Conservation (phyloP, 2,888 invertebrate species). For the Lampropteryx suffumata region DNA sequence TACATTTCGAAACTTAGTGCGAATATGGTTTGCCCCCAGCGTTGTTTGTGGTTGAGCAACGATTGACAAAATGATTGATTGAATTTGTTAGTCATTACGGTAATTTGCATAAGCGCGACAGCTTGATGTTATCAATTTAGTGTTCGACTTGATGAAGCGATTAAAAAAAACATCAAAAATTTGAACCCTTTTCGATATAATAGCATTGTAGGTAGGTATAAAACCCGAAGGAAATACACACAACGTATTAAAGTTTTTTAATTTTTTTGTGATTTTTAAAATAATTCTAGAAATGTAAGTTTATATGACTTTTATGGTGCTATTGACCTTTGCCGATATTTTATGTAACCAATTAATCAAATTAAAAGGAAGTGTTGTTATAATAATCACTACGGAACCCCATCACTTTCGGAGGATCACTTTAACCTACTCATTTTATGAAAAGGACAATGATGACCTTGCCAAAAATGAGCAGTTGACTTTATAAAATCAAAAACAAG, state of each 20-base stretch:
- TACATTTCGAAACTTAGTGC: slow-evolving; percentile 15
- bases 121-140: slow-evolving; percentile 9
- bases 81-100: slow-evolving; percentile 21
- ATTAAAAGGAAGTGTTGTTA: background rate
- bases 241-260: too few relatives aligned
- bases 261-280: too few relatives aligned
- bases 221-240: too few relatives aligned
- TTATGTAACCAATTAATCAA: too few relatives aligned
- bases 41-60: slow-evolving; percentile 22
- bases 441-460: background rate
- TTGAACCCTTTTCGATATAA: too few relatives aligned
- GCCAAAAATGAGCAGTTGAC: background rate
- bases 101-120: slow-evolving; percentile 25
- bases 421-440: background rate
- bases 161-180: background rate
- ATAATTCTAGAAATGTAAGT: too few relatives aligned
- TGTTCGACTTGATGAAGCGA: background rate
- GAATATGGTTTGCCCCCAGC: slow-evolving; percentile 12
- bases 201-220: too few relatives aligned
- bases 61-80: slow-evolving; percentile 30
- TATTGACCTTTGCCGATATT: too few relatives aligned
- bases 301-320: too few relatives aligned
- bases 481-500: background rate
- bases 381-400: background rate
- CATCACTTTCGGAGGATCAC: background rate